Base-by-base conservation (phyloP, 2,888 invertebrate genomes). In the Amphipyra tragopoginis region DNA sequence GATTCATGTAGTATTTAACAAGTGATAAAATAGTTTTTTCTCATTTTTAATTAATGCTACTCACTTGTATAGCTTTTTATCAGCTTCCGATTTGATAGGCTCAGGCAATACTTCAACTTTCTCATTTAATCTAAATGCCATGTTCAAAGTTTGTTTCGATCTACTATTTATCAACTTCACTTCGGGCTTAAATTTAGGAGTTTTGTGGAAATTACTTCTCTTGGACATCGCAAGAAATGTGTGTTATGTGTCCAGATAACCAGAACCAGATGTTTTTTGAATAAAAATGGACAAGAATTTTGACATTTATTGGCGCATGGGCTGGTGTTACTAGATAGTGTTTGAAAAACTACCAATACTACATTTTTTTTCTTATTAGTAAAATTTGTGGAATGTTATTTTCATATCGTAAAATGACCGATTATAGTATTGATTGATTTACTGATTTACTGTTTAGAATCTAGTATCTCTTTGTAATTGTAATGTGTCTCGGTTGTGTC, bases 21-120 rank as follows among this genome's bases (percentile, higher is more conserved):
- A 14, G 7, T 26, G 2, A 33, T 34, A 29, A 34, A 39, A 14
- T 7, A 29, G 29, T 29, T 7, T 29, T 29, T 29, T 7, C 21
- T 29, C 29, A 29, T 29, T 29, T 4, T 7, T 29, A n/a, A 33
- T 15, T 47, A 9, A 42, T 51, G 5, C n/a, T 58, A 82, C 90
- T 87, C 81, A 97, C 97, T 96, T 97, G 86, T 98, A 98, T 59
- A 96, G 92, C 85, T 98, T 98, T 85, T 97, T 97, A 89, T 98
- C 98, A 74, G 96, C 96, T 57, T 95, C 95, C 51, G 97, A 97
- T 90, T 97, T 97, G 38, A 96, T 95, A 9, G 98, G 97, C 71
- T 93, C 90, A 47, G 92, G 80, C 66, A 96, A 87, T 81, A 92
- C 85, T 72, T 91, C 90, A 61, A 94, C 91, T 90, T 91, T 93